phyloP scores from a whole-genome alignment of 2,113 vertebrate genomes.

The Gorsachius goisagi region DNA sequence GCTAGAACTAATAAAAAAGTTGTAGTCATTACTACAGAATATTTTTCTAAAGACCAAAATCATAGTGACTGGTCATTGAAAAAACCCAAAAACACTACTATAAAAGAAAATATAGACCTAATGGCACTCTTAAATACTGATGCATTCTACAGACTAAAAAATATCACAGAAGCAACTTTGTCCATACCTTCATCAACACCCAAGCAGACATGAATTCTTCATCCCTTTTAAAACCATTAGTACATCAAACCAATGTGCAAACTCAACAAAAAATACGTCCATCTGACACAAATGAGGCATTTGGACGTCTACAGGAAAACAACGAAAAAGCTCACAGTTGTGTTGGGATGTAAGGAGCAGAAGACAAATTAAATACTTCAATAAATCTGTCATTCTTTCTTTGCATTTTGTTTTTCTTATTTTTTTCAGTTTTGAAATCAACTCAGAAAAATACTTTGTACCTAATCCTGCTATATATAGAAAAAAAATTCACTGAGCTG shows the following conservation, averaged over 20 bases:
- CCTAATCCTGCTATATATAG: neutral
- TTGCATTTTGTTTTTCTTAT: neutral
- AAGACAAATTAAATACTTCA: neutral
- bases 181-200: neutral
- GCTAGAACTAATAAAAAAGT: neutral
- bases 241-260: neutral
- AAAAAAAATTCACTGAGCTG: neutral
- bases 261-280: neutral
- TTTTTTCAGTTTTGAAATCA: neutral
- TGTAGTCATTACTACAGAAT: neutral
- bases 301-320: neutral
- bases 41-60: neutral
- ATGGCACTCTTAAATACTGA: neutral
- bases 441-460: neutral
- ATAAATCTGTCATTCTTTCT: neutral
- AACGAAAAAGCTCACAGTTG: neutral
- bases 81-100: neutral
- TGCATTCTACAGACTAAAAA: neutral
- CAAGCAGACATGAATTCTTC: neutral
- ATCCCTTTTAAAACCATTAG: neutral
- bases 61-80: neutral
- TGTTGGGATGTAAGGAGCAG: neutral
- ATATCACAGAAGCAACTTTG: neutral
- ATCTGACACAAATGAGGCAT: neutral
- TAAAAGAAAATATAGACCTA: neutral